Conservation (phyloP, 2,888 invertebrate genomes). For the Tetropium fuscum region DNA sequence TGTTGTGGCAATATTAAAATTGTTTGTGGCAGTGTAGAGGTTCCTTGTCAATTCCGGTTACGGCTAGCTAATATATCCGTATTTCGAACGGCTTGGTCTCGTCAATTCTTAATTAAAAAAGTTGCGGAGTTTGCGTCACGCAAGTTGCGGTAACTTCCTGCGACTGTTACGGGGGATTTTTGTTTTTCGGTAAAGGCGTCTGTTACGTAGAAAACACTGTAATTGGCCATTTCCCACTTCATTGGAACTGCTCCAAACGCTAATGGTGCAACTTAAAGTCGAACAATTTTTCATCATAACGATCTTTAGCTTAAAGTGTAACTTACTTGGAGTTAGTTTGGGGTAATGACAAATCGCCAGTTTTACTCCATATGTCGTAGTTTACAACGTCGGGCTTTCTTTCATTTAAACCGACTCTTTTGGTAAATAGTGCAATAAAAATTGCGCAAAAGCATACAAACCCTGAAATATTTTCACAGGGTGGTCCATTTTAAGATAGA, state of each 20-base stretch:
- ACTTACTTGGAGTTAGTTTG: conserved; percentile 32
- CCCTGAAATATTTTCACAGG: no score
- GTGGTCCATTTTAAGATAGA: no score
- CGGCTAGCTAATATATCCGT: conserved; percentile 29
- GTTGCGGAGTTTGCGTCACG: conserved; percentile 13
- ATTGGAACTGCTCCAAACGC: conserved; percentile 47
- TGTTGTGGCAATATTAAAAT: conserved; percentile 44
- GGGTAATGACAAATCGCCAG: conserved; percentile 32
- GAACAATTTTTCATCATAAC: conserved; percentile 45
- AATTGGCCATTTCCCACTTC: conserved; percentile 48
- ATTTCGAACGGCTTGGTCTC: conserved; percentile 6
- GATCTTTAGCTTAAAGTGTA: conserved; percentile 34
- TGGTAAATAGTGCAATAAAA: no score
- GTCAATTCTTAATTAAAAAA: conserved; percentile 29
- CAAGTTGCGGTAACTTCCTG: conserved; percentile 14
- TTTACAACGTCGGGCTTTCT: no score
- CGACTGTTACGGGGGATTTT: conserved; percentile 16
- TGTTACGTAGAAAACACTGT: conserved; percentile 45
- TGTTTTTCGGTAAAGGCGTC: conserved; percentile 29
- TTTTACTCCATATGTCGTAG: no score
- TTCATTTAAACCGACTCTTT: no score
- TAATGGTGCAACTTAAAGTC: conserved; percentile 47
- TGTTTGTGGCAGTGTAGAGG: conserved; percentile 40
- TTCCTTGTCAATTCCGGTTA: conserved; percentile 39
- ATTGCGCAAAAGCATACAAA: no score